Base-by-base conservation (phyloP, 2,113 vertebrate genomes). In the Chauna torquata region DNA sequence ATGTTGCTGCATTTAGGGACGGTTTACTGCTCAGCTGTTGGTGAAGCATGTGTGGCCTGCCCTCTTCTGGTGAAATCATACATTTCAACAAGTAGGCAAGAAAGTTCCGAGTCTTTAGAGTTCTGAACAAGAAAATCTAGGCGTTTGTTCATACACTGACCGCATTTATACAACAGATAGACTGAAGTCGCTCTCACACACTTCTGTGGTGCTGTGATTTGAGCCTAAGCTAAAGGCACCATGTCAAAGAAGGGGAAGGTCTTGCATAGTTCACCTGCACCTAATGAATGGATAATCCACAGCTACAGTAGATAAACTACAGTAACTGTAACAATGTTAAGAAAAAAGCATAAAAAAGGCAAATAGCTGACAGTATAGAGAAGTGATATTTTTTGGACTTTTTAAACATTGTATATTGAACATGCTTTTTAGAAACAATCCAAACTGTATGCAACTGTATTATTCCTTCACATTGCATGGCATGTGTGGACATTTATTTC, bases 31-130 rank as follows among this genome's bases (percentile, higher is more conserved):
- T 49, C 34, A 7, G 64, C 10, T 24, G 23, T 50, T 76, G 18
- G 22, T 44, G 57, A 69, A 3, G 7, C 4, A 1, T 62, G 77
- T 44, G 90, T 69, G 22, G 4, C 57, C 94, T 87, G 79, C 91
- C 97, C 94, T 89, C 97, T 97, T 22, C 95, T 96, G 97, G 93
- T 36, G 61, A 74, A 8, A 40, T 50, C 27, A 32, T 13, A 6
- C 27, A 27, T 70, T 59, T 90, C 72, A 85, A 19, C 49, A 27
- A 42, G 72, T 0, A 3, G 16, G 1, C 4, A 10, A 17, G 13
- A 28, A 52, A 44, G 57, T 57, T 94, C 16, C 4, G 38, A 78
- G 34, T 47, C 13, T 71, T 68, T 58, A 36, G 32, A 78, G 20
- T 40, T 72, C 0, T 4, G 30, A 44, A 42, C 22, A 4, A 20